Percentiles rank a stretch among this genome's conserved stretches.
phyloP scores from a whole-genome alignment of 1,140 invertebrate species.

The Popillia japonica region DNA sequence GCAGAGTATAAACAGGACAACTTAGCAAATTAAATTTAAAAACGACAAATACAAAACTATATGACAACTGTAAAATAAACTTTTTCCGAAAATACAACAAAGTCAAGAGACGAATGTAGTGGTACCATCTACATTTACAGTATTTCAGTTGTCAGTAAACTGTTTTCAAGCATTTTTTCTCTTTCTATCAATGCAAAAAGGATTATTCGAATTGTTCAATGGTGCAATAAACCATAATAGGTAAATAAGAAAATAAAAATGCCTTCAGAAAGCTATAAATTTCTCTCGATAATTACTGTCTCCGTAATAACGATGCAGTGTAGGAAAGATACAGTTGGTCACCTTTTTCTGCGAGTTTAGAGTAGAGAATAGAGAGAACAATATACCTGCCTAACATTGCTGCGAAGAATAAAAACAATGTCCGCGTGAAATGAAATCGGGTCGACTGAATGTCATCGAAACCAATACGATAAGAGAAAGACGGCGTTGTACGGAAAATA shows the following conservation, averaged over 20 bases:
- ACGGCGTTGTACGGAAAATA: conserved; percentile 8
- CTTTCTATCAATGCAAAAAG: too few relatives aligned
- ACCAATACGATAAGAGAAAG: conserved; percentile 2
- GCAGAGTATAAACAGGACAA: too few relatives aligned
- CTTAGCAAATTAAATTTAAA: background rate
- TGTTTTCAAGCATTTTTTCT: too few relatives aligned
- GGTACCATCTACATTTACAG: too few relatives aligned
- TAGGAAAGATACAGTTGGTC: too few relatives aligned
- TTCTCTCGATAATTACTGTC: background rate
- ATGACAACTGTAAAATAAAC: too few relatives aligned
- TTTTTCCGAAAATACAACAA: too few relatives aligned
- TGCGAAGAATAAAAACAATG: background rate
- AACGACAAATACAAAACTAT: too few relatives aligned
- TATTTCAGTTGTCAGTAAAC: too few relatives aligned
- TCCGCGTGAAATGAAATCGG: background rate
- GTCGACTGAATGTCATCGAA: conserved; percentile 13
- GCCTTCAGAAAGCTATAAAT: background rate
- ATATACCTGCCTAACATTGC: background rate
- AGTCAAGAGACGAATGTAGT: too few relatives aligned
- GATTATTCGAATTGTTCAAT: too few relatives aligned
- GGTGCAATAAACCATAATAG: background rate
- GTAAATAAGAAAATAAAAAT: background rate
- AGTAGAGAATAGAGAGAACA: background rate
- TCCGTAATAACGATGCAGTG: background rate
- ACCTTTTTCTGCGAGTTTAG: background rate